Evolutionary conservation across 2,113 vertebrate genomes (phyloP).

Genomic region (Gymnorhina tibicen): DNA sequence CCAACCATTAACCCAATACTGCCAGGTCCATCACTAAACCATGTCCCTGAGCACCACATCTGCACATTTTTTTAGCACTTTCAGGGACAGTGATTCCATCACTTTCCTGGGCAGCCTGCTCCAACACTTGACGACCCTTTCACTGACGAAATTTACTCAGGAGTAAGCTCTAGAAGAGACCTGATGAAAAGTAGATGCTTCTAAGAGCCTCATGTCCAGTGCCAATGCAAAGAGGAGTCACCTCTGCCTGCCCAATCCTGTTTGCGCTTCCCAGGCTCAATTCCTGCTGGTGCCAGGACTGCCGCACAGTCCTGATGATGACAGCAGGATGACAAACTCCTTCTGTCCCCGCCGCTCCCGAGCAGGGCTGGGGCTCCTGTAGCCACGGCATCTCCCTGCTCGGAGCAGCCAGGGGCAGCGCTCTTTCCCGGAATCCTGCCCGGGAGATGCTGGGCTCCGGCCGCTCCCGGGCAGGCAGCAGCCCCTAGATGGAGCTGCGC

Average conservation of each 20-base stretch:
- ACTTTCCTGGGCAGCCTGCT: background rate
- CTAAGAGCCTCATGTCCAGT: background rate
- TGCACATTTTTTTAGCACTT: background rate
- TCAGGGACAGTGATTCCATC: background rate
- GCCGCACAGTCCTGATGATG: too few relatives aligned
- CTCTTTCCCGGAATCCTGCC: too few relatives aligned
- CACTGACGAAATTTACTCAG: background rate
- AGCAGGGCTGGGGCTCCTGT: background rate
- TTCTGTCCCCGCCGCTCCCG: too few relatives aligned
- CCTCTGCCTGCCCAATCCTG: background rate
- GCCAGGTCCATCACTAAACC: background rate
- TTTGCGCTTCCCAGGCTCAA: background rate
- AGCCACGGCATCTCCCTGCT: fast-evolving
- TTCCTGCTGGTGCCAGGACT: background rate
- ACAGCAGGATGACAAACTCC: too few relatives aligned
- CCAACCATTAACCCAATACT: background rate
- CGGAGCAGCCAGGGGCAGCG: background rate
- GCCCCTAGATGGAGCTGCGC: conserved; percentile 55
- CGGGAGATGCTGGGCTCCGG: background rate
- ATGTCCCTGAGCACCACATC: background rate
- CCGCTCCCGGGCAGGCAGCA: background rate
- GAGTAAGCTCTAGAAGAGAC: background rate
- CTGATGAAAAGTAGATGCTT: background rate
- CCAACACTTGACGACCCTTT: background rate
- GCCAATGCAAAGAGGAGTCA: background rate